These are phyloP conservation scores for Hippocampus mohnikei DNA, from an alignment of 2,113 vertebrate species.

Conservation along the genomic window DNA sequence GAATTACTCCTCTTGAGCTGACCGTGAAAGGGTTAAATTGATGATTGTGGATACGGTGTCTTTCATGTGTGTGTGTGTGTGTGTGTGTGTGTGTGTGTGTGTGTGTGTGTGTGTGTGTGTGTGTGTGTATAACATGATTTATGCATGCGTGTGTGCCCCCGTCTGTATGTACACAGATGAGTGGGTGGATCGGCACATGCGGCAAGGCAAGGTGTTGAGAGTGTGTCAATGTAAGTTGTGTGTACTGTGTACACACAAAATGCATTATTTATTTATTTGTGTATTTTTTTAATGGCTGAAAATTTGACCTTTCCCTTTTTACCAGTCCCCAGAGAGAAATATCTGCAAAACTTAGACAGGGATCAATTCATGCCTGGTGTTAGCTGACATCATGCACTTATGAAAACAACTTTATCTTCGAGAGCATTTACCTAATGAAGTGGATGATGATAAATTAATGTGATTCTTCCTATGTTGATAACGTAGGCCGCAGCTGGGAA, in stretches of 20 bases:
- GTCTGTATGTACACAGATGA: conserved; percentile 39
- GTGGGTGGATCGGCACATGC: conserved; percentile 43
- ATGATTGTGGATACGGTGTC: conserved; percentile 12
- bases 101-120: conserved; percentile 7
- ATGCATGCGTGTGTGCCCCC: conserved; percentile 35
- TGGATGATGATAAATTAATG: conserved; percentile 35
- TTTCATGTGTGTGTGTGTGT: conserved; percentile 9
- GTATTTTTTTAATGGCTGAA: not conserved
- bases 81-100: conserved; percentile 4
- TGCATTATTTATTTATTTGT: conserved; percentile 18
- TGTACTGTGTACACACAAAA: conserved; percentile 22
- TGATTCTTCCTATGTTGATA: conserved; percentile 13
- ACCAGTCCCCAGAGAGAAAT: conserved; percentile 23
- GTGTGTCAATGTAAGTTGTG: conserved; percentile 21
- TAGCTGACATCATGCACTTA: conserved; percentile 24
- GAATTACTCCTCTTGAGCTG: too few relatives aligned
- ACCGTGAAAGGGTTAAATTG: conserved; percentile 24
- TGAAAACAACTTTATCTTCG: conserved; percentile 23
- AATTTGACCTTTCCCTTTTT: conserved; percentile 52
- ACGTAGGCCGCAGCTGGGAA: not conserved
- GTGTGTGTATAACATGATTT: conserved; percentile 10
- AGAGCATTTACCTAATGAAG: conserved; percentile 32
- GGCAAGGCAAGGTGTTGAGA: conserved; percentile 43
- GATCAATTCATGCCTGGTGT: conserved; percentile 36
- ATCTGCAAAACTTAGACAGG: conserved; percentile 32